Conservation (phyloP, 2,888 invertebrate genomes). For the Linnaemya tessellans region DNA sequence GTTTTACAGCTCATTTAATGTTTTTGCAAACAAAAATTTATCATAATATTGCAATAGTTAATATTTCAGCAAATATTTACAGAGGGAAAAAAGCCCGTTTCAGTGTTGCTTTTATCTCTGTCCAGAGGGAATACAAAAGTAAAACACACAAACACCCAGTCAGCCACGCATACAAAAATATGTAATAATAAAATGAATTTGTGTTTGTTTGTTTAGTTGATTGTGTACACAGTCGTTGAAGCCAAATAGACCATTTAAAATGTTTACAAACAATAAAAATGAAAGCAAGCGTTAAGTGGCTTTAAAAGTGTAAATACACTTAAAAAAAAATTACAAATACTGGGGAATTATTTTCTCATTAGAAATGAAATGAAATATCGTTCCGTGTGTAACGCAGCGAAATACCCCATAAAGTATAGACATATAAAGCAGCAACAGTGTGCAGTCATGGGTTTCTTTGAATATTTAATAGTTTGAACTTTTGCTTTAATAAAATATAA, state of each 20-base stretch:
- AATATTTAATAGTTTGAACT: no score
- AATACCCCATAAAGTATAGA: no score
- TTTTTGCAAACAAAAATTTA: slow-evolving; percentile 51
- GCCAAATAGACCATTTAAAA: neutral
- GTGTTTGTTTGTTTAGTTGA: neutral
- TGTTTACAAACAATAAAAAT: neutral
- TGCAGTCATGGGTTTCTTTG: no score
- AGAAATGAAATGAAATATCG: no score
- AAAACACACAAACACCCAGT: neutral
- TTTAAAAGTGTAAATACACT: neutral
- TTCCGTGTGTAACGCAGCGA: no score
- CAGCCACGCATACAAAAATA: neutral
- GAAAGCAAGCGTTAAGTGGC: neutral
- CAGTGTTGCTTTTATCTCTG: neutral
- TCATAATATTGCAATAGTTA: slow-evolving; percentile 31
- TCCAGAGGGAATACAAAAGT: neutral
- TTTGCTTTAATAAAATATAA: no score
- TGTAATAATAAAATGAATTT: neutral
- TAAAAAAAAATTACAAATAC: no score
- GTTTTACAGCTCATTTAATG: slow-evolving; percentile 58
- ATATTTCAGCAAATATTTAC: slow-evolving; percentile 44
- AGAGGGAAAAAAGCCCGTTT: neutral
- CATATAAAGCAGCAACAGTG: no score
- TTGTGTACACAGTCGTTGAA: neutral
- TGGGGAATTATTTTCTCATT: no score